Evolutionary conservation across 23 tunicate species (phyloP).

Genomic region (Botrylloides violaceus): DNA sequence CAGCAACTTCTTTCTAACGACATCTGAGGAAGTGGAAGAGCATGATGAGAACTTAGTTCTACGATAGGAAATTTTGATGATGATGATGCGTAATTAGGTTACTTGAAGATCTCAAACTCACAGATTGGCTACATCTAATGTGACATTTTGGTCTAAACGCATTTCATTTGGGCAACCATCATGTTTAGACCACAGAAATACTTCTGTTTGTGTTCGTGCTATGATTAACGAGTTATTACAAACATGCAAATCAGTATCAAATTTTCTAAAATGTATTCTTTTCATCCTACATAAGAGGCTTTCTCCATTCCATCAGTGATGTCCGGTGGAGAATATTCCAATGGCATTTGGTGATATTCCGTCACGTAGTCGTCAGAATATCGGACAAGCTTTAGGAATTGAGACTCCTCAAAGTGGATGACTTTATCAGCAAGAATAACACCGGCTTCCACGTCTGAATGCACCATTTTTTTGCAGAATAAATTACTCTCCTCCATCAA

Average conservation of each 20-base stretch:
- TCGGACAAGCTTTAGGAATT: slow-evolving; percentile 61
- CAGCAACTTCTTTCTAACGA: too few species aligned
- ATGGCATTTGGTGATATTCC: slow-evolving; percentile 62
- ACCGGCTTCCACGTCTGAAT: not conserved
- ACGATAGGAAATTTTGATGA: too few species aligned
- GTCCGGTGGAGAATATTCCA: slow-evolving; percentile 69
- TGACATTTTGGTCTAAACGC: too few species aligned
- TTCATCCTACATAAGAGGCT: slow-evolving; percentile 39
- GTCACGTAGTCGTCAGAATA: slow-evolving; percentile 43
- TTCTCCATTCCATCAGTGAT: slow-evolving; percentile 85
- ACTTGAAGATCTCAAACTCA: too few species aligned
- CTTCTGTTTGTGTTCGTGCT: too few species aligned
- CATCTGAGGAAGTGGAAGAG: too few species aligned
- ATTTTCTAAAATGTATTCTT: not conserved
- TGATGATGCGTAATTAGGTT: too few species aligned
- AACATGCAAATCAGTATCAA: not conserved
- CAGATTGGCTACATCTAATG: too few species aligned
- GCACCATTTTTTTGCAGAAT: not conserved
- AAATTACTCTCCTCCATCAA: not conserved
- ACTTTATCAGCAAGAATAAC: slow-evolving; percentile 84
- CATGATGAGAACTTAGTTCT: too few species aligned
- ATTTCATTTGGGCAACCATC: too few species aligned
- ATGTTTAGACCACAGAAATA: too few species aligned
- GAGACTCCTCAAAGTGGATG: slow-evolving; percentile 56
- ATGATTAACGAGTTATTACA: too few species aligned